Evolutionary conservation across 2,888 invertebrate genomes (phyloP), one percentile per base, ranked within the genome.

Genomic region (Synergus gifuensis): DNA sequence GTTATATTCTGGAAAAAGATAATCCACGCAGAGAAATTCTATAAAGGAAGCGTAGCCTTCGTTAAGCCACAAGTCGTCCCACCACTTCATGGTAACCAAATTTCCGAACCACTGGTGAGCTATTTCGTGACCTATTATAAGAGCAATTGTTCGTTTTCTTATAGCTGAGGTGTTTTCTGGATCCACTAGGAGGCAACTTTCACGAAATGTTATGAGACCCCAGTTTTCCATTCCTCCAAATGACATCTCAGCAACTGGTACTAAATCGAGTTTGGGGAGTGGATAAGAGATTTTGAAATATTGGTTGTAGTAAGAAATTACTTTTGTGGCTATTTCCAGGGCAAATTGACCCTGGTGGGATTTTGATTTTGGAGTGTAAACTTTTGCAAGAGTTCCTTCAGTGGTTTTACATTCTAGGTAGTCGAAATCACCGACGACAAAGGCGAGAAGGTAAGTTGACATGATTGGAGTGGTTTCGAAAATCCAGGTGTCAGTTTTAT

Each of bases 61-160:
- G 92, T 99, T 98, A 60, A 99, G 93, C 98, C 98, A 98, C 49
- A 97, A 93, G 93, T 98, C 97, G 4, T 98, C 98, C 98, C 98
- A 98, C 98, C 98, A 98, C 92, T 98, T 98, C 98, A 99, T 98
- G 28, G 98, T 99, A 1, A 98, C 98, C 69, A 99, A 94, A 92
- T 99, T 98, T 14, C 99, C 99, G 93, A 99, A 99, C 99, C 99
- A 99, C 92, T 98, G 98, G 92, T 99, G 98, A 9, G 98, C 98
- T 78, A 99, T 93, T 92, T 99, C 99, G 92, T 99, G 98, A 0
- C 96, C 96, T 49, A 97, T 96, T 0, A 98, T 97, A 36, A 98
- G 92, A 0, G 98, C 98, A 87, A 98, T 96, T 93, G 95, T 96
- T 90, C 98, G 97, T 87, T 96, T 95, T 69, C 96, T 94, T 79